Percentiles rank a stretch among this genome's conserved stretches.
phyloP scores from a whole-genome alignment of 2,888 invertebrate species.

The Andricus quercusramuli region DNA sequence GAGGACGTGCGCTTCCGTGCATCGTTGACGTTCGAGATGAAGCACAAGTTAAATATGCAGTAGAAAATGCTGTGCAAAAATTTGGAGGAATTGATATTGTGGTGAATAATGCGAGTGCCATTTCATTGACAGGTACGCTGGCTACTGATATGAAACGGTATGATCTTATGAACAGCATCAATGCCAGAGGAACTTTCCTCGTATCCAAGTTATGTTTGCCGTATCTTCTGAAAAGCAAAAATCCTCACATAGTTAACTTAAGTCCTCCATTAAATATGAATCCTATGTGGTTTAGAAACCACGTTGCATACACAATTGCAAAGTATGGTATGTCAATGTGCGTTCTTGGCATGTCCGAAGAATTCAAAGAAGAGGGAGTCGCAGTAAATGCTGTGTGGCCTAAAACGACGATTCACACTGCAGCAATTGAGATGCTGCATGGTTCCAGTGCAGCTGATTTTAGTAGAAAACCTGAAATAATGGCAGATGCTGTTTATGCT shows the following conservation, averaged over 20 bases:
- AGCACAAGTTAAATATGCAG: slow-evolving; percentile 85
- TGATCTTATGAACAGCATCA: slow-evolving; percentile 97
- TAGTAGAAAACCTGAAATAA: slow-evolving; percentile 90
- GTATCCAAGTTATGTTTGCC: slow-evolving; percentile 95
- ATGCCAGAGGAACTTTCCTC: slow-evolving; percentile 96
- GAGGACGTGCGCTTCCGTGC: slow-evolving; percentile 92
- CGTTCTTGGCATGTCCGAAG: slow-evolving; percentile 97
- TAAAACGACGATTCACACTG: slow-evolving; percentile 95
- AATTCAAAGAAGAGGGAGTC: slow-evolving; percentile 90
- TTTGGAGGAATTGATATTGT: slow-evolving; percentile 98
- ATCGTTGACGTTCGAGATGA: slow-evolving; percentile 94
- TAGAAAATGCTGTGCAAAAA: slow-evolving; percentile 87
- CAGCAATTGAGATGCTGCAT: slow-evolving; percentile 93
- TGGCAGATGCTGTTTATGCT: slow-evolving; percentile 94
- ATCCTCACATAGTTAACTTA: slow-evolving; percentile 96
- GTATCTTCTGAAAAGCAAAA: slow-evolving; percentile 90
- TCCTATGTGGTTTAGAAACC: slow-evolving; percentile 93
- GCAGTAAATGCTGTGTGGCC: slow-evolving; percentile 99
- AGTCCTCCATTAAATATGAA: slow-evolving; percentile 96
- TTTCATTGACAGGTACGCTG: slow-evolving; percentile 89
- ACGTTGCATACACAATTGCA: slow-evolving; percentile 98
- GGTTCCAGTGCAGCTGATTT: slow-evolving; percentile 83
- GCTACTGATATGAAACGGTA: slow-evolving; percentile 96
- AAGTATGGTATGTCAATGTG: slow-evolving; percentile 99
- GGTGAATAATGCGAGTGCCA: slow-evolving; percentile 98